Percentiles rank a stretch among this genome's conserved stretches.
These are phyloP conservation scores for Druon quercuslanigerum DNA, from an alignment of 1,140 invertebrate species.

Conservation along the genomic window DNA sequence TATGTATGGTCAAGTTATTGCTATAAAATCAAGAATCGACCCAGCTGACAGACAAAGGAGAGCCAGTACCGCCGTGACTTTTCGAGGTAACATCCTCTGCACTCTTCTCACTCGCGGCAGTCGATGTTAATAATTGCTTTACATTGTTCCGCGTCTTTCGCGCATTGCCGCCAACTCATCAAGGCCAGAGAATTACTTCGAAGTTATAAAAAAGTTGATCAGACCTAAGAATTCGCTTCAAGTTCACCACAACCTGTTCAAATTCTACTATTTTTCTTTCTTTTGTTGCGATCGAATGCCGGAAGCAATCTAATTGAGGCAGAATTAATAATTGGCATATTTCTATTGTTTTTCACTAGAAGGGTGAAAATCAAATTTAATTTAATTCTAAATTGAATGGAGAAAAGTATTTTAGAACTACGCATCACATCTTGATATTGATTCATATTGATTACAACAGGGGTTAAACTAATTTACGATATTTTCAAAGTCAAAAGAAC, in stretches of 20 bases:
- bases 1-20: constrained; percentile 33
- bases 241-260: background rate
- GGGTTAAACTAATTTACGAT: no score
- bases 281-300: background rate
- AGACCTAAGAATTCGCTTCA: background rate
- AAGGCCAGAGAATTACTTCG: constrained; percentile 11
- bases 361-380: no score
- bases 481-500: no score
- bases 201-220: constrained; percentile 23
- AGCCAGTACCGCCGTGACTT: constrained; percentile 4
- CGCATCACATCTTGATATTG: no score
- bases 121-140: constrained; percentile 30
- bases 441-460: no score
- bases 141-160: constrained; percentile 26
- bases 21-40: constrained; percentile 36
- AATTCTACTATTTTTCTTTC: background rate
- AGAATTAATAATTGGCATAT: no score
- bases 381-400: no score
- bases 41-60: constrained; percentile 25
- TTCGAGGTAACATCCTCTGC: constrained; percentile 16
- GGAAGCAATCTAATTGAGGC: no score
- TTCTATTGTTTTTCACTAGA: no score
- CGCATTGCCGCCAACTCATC: constrained; percentile 1
- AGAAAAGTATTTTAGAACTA: no score
- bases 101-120: constrained; percentile 2